Evolutionary conservation across 92 coral and sea anemone genomes (phyloP).

Genomic region (Porites rus): DNA sequence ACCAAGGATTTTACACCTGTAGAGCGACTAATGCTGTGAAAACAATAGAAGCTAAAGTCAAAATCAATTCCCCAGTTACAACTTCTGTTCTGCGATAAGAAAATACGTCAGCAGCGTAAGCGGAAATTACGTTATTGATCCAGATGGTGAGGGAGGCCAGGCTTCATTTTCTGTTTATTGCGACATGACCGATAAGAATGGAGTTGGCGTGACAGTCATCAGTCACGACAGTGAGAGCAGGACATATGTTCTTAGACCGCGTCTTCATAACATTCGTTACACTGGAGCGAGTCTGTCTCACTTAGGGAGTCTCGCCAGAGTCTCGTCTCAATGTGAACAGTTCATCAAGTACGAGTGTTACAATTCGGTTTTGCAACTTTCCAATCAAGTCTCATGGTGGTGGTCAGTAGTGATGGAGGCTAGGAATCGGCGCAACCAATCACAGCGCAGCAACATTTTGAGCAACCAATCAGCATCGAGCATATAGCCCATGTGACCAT

Average conservation of each 20-base stretch:
- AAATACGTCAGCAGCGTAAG: not conserved
- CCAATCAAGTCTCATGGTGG: too few relatives aligned
- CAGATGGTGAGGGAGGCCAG: conserved; percentile 56
- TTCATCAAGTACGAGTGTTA: too few relatives aligned
- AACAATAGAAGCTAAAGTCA: conserved; percentile 44
- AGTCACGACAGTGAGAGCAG: conserved; percentile 74
- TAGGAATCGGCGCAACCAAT: too few relatives aligned
- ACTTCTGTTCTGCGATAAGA: conserved; percentile 28
- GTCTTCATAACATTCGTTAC: conserved; percentile 30
- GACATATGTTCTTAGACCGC: conserved; percentile 46
- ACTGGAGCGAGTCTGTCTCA: conserved; percentile 59
- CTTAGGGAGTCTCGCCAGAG: conserved; percentile 55
- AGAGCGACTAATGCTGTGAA: conserved; percentile 41
- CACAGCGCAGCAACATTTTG: too few relatives aligned
- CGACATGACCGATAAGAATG: conserved; percentile 67
- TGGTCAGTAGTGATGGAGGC: too few relatives aligned
- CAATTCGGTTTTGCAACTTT: too few relatives aligned
- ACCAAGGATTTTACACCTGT: conserved; percentile 56
- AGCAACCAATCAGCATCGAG: too few relatives aligned
- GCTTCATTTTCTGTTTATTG: conserved; percentile 57
- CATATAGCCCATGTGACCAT: too few relatives aligned
- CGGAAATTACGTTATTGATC: conserved; percentile 58
- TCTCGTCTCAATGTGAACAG: too few relatives aligned
- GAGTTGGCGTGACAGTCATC: conserved; percentile 69
- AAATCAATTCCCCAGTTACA: not conserved